A percentile compares a stretch with the other conserved stretches of the same genome.
phyloP scores from a whole-genome alignment of 2,888 invertebrate genomes.

The Cheilosia pagana region DNA sequence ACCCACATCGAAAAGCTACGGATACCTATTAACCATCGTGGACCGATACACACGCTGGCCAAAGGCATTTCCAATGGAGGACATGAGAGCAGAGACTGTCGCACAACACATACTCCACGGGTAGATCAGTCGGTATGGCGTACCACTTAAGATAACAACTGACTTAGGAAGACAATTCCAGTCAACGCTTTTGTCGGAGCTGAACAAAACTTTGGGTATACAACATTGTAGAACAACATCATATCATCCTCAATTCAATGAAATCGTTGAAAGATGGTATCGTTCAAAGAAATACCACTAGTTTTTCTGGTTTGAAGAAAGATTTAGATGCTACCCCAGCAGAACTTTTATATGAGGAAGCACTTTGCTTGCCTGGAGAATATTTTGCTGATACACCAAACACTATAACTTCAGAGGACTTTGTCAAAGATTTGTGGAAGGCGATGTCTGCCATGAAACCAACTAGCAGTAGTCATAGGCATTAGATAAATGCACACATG shows the following conservation, averaged over 20 bases:
- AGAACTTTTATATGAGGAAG: conserved; percentile 78
- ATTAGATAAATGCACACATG: conserved; percentile 1
- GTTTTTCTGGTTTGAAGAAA: conserved; percentile 78
- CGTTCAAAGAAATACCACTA: conserved; percentile 80
- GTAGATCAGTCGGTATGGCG: conserved; percentile 78
- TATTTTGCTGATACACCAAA: neutral
- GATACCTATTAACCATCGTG: neutral
- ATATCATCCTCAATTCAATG: conserved; percentile 71
- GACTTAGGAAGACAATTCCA: conserved; percentile 81
- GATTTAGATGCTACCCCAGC: conserved; percentile 77
- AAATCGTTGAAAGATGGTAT: conserved; percentile 78
- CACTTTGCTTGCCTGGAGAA: conserved; percentile 76
- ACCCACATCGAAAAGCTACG: conserved; percentile 76
- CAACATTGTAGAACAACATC: conserved; percentile 77
- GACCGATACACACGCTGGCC: conserved; percentile 75
- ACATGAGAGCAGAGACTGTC: conserved; percentile 76
- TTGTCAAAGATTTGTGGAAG: neutral
- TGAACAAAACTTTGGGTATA: conserved; percentile 76
- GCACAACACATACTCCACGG: conserved; percentile 62
- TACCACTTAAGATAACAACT: conserved; percentile 77
- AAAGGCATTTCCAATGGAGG: conserved; percentile 74
- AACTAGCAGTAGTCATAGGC: neutral
- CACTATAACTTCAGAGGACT: neutral
- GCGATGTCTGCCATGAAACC: neutral
- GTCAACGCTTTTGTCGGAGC: conserved; percentile 77